Conservation (phyloP, 2,113 vertebrate genomes). For the Ariopsis seemanni region DNA sequence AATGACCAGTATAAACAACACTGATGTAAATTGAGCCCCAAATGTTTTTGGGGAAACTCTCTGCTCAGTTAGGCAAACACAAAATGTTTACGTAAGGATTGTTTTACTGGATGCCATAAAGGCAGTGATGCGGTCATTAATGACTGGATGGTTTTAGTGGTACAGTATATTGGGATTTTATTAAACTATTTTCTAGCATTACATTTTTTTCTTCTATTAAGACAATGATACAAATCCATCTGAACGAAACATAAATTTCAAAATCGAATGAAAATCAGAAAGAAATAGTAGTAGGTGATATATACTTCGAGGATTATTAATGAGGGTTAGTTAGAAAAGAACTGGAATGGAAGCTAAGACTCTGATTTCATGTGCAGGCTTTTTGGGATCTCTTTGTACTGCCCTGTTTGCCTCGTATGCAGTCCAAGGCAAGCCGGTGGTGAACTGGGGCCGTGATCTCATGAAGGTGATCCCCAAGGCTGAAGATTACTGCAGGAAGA, state of each 20-base stretch:
- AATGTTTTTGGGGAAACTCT: neutral
- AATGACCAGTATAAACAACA: neutral
- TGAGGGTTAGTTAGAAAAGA: neutral
- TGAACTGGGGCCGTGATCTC: constrained; percentile 89
- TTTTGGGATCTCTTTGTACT: constrained; percentile 88
- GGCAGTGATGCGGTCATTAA: neutral
- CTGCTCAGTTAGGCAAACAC: neutral
- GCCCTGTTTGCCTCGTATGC: constrained; percentile 91
- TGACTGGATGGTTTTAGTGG: neutral
- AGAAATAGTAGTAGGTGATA: neutral
- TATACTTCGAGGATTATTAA: neutral
- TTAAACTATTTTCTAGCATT: neutral
- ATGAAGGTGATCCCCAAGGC: constrained; percentile 84
- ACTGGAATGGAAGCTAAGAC: neutral
- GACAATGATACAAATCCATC: neutral
- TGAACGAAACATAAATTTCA: neutral
- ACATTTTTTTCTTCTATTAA: neutral
- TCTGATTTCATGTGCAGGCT: constrained; percentile 72
- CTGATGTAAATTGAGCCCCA: neutral
- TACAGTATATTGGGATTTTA: neutral
- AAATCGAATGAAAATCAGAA: neutral
- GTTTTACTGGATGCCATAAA: neutral
- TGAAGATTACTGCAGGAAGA: constrained; percentile 90
- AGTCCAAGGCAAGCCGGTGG: constrained; percentile 84
- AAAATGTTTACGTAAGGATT: neutral